Evolutionary conservation across 1,140 invertebrate species (phyloP).

Genomic region (Mylabris phalerata): DNA sequence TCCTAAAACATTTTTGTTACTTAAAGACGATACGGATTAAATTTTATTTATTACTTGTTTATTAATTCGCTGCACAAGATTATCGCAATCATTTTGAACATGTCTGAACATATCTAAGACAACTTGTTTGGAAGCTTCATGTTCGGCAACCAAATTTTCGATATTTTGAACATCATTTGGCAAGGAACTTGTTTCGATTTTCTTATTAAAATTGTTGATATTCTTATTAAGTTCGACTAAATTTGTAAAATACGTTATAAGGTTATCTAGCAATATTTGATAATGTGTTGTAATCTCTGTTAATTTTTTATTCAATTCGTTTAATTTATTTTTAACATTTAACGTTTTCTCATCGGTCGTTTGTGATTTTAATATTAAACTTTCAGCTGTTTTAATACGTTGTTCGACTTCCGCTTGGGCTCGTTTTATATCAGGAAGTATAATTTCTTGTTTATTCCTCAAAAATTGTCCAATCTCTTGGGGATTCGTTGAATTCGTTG

Average conservation of each 20-base stretch:
- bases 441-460: constrained; percentile 52
- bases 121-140: constrained; percentile 52
- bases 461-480: constrained; percentile 53
- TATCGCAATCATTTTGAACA: constrained; percentile 54
- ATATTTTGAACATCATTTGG: constrained; percentile 45
- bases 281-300: constrained; percentile 65
- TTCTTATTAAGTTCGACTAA: constrained; percentile 54
- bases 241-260: constrained; percentile 63
- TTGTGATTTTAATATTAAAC: constrained; percentile 36
- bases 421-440: constrained; percentile 56
- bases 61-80: constrained; percentile 56
- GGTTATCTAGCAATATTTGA: constrained; percentile 63
- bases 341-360: constrained; percentile 34
- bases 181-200: constrained; percentile 27
- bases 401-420: constrained; percentile 64
- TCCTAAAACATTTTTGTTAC: constrained; percentile 48
- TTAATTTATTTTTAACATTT: constrained; percentile 49
- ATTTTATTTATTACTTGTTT: constrained; percentile 46
- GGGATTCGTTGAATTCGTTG: constrained; percentile 52
- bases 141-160: constrained; percentile 50
- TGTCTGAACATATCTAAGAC: constrained; percentile 55
- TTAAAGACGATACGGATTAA: too few species aligned
- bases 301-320: constrained; percentile 59
- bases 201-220: constrained; percentile 23
- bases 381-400: constrained; percentile 59